phyloP scores from a whole-genome alignment of 2,888 invertebrate genomes.

The Netelia melanura region DNA sequence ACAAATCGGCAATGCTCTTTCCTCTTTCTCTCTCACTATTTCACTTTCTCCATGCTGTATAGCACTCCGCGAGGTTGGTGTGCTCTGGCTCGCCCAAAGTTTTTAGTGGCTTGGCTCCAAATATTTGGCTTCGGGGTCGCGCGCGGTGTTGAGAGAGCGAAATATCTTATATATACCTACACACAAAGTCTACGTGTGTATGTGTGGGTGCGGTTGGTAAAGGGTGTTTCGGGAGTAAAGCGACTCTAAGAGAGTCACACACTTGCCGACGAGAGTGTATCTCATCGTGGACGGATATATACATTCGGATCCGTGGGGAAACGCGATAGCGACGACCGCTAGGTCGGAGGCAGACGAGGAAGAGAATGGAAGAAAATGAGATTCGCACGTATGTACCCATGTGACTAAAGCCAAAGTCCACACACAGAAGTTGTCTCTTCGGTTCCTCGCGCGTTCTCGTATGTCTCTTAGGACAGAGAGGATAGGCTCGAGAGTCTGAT shows the following conservation, averaged over 20 bases:
- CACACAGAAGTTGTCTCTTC: slow-evolving; percentile 35
- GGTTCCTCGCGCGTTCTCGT: neutral
- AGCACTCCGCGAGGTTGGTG: slow-evolving; percentile 55
- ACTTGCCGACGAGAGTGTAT: slow-evolving; percentile 26
- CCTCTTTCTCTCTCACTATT: slow-evolving; percentile 22
- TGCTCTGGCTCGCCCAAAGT: slow-evolving; percentile 81
- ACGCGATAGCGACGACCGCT: slow-evolving; percentile 22
- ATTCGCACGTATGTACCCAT: neutral
- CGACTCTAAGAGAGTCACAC: slow-evolving; percentile 48
- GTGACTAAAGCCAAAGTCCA: slow-evolving; percentile 50
- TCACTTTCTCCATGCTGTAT: neutral
- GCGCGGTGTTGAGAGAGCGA: slow-evolving; percentile 40
- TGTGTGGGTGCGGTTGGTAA: slow-evolving; percentile 14
- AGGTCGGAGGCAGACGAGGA: slow-evolving; percentile 11
- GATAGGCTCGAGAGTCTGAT: slow-evolving; percentile 43
- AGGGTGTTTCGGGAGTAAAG: neutral
- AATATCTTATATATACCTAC: neutral
- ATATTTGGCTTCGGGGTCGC: slow-evolving; percentile 82
- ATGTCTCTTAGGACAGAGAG: slow-evolving; percentile 30
- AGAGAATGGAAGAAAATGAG: slow-evolving; percentile 37
- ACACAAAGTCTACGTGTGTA: neutral
- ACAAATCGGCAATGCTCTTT: slow-evolving; percentile 82
- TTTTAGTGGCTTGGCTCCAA: slow-evolving; percentile 85
- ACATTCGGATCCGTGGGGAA: slow-evolving; percentile 14
- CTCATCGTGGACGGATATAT: slow-evolving; percentile 64